Base-by-base conservation (phyloP, 2,797 vertebrate genomes). In the Eleutherodactylus coqui region DNA sequence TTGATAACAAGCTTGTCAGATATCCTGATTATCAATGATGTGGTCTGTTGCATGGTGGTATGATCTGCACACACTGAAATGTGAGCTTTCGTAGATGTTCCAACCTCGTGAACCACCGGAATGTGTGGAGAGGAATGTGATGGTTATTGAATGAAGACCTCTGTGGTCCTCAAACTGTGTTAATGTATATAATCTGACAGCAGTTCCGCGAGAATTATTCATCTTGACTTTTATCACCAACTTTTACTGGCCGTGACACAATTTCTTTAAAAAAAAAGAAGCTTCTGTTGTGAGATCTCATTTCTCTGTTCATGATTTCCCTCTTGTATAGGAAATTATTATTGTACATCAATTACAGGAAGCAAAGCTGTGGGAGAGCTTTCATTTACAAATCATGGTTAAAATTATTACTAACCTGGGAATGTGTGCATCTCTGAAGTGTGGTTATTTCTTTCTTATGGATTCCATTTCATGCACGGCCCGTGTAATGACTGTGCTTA, bases 311-410 rank as follows among this genome's bases (percentile, higher is more conserved):
- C 38, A 49, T 81, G 62, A 81, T 81, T 81, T 67, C 79, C 58
- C 53, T 81, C 14, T 34, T 47, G 53, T 78, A 55, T 78, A 29
- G 67, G 11, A 47, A n/a, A 32, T 80, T 64, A 64, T 64, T 34
- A 80, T 80, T 80, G 5, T 67, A 34, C 43, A 67, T 80, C n/a
- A 80, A 64, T 80, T 80, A 47, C 49, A 47, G 58, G 11, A 75
- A 75, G 55, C 41, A 21, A 47, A 29, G 16, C 60, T 80, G 36
- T 24, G 64, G 64, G 64, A 21, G 34, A 69, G 41, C 34, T 27
- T 58, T 79, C 69, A 67, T 70, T 70, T 82, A 82, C 41, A 51
- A 70, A 70, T 70, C 67, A n/a, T 9, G 24, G 34, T 70, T 38
- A 70, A 70, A 70, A 70, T 70, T 24, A 70, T 70, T 70, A 70